Evolutionary conservation across 1,140 invertebrate species (phyloP).

Genomic region (Marisa cornuarietis): DNA sequence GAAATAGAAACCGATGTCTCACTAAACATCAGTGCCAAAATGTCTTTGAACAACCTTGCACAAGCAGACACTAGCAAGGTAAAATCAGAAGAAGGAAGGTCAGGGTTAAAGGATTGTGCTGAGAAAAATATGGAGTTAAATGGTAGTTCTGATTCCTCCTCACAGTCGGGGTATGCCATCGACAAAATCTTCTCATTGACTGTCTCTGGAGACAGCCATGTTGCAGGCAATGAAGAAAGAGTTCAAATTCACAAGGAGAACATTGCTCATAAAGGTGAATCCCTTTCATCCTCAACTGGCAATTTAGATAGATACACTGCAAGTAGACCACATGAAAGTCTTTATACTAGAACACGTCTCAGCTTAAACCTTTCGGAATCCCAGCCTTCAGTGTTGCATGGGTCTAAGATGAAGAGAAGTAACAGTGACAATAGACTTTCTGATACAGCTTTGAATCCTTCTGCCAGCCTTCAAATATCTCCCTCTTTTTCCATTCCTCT

Average conservation of each 20-base stretch:
- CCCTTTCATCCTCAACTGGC: too few species aligned
- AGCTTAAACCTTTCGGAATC: neutral
- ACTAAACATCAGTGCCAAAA: slow-evolving; percentile 5
- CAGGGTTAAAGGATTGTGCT: neutral
- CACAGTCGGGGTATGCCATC: too few species aligned
- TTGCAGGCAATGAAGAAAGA: too few species aligned
- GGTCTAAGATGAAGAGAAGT: neutral
- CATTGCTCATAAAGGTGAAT: too few species aligned
- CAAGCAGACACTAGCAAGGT: slow-evolving; percentile 32
- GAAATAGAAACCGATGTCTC: slow-evolving; percentile 10
- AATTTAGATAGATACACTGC: too few species aligned
- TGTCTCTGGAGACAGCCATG: too few species aligned
- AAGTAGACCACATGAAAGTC: neutral
- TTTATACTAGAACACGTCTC: neutral
- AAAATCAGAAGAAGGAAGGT: slow-evolving; percentile 17
- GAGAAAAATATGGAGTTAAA: slow-evolving; percentile 2
- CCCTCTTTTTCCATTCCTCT: slow-evolving; percentile 6
- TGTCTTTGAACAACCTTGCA: slow-evolving; percentile 34
- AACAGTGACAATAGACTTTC: slow-evolving; percentile 3
- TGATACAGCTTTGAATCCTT: slow-evolving; percentile 5
- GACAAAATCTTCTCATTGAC: too few species aligned
- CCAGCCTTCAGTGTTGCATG: neutral
- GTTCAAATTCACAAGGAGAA: too few species aligned
- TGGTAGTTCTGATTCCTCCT: slow-evolving; percentile 5
- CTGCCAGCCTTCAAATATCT: neutral